A percentile compares a stretch with the other conserved stretches of the same genome.
Conservation (phyloP, 1,140 invertebrate species). For the Musca vetustissima region DNA sequence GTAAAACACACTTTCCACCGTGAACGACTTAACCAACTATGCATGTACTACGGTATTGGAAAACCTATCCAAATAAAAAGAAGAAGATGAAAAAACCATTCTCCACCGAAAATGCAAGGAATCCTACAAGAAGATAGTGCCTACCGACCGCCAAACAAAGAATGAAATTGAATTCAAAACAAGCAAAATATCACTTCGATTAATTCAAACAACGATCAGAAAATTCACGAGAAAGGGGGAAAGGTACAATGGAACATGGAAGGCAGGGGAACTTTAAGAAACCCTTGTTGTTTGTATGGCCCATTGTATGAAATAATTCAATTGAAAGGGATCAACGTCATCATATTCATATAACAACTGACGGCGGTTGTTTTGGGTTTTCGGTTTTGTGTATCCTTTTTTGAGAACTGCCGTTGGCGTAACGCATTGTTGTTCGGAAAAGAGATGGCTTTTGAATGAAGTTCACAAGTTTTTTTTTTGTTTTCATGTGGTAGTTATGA, state of each 20-base stretch:
- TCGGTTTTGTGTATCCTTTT: background rate
- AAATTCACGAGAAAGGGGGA: background rate
- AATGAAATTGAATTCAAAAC: constrained; percentile 32
- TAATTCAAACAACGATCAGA: constrained; percentile 31
- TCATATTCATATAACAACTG: constrained; percentile 19
- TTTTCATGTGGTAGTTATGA: too few species aligned
- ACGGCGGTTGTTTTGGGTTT: constrained; percentile 10
- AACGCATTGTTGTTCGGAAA: background rate
- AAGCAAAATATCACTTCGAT: constrained; percentile 35
- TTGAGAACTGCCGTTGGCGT: constrained; percentile 15
- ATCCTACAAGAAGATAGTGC: too few species aligned
- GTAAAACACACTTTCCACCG: constrained; percentile 7
- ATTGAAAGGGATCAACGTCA: constrained; percentile 34
- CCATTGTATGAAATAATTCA: constrained; percentile 26
- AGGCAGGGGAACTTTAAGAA: too few species aligned
- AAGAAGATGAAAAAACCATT: too few species aligned
- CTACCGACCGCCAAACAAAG: background rate
- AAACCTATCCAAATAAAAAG: background rate
- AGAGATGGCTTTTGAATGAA: background rate
- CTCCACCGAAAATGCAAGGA: too few species aligned
- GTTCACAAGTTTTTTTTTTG: constrained; percentile 19
- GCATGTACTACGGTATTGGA: background rate
- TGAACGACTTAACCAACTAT: background rate
- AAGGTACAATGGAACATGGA: background rate
- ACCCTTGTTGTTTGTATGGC: background rate